Percentiles rank a stretch among this genome's conserved stretches.
Evolutionary conservation across 2,113 vertebrate genomes (phyloP).

Genomic region (Cebus imitator): DNA sequence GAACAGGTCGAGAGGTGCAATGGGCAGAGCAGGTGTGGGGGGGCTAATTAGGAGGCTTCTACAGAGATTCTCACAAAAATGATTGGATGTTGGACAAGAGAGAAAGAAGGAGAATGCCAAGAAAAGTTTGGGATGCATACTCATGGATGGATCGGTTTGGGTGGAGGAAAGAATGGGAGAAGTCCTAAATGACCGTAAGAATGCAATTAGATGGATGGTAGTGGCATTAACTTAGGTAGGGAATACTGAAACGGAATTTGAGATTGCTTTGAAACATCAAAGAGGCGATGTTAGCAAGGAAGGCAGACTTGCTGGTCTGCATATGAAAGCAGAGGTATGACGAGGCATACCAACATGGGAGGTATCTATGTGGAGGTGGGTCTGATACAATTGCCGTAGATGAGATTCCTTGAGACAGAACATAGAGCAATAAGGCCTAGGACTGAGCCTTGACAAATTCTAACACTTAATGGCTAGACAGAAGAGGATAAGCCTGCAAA

Average conservation of each 20-base stretch:
- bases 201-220: neutral
- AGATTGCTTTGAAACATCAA: neutral
- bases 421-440: neutral
- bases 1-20: neutral
- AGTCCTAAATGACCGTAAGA: neutral
- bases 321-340: neutral
- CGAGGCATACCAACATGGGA: neutral
- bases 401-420: neutral
- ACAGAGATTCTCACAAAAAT: neutral
- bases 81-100: neutral
- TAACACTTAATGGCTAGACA: neutral
- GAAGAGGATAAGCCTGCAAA: neutral
- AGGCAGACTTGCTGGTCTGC: neutral
- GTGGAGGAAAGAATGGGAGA: neutral
- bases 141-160: neutral
- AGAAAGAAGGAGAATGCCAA: neutral
- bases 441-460: neutral
- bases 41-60: neutral
- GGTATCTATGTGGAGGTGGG: neutral
- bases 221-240: neutral
- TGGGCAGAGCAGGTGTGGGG: no score
- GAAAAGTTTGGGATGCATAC: neutral
- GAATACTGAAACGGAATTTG: neutral
- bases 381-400: neutral
- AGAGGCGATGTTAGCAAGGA: neutral